phyloP scores from a whole-genome alignment of 53 echinoderm and acorn worm genomes.

The Apostichopus leukothele region DNA sequence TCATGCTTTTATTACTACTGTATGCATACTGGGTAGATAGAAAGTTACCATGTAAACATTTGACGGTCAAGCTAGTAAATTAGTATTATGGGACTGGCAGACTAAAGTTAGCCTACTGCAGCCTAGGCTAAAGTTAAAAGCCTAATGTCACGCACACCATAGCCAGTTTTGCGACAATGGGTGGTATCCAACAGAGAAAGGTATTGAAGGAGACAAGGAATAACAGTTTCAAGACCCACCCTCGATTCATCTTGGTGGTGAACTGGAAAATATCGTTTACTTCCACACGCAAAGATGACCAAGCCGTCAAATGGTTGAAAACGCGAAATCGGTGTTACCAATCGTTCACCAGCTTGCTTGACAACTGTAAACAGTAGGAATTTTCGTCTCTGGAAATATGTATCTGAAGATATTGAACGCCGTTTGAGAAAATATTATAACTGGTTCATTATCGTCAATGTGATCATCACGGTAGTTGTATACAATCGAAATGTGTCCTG shows the following conservation, averaged over 20 bases:
- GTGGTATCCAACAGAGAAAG: background rate
- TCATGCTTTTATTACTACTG: too few species aligned
- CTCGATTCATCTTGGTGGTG: background rate
- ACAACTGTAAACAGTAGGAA: conserved; percentile 24
- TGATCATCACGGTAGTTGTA: background rate
- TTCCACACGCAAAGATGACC: background rate
- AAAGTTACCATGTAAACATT: background rate
- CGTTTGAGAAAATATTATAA: background rate
- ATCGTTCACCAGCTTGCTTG: background rate
- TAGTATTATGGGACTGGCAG: background rate
- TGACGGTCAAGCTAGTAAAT: background rate
- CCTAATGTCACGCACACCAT: background rate
- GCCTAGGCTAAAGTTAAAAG: background rate
- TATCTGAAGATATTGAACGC: background rate
- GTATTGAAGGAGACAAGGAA: background rate
- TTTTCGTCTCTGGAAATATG: background rate
- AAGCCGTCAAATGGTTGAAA: background rate
- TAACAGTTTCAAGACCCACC: background rate
- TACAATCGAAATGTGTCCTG: background rate
- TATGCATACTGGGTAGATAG: too few species aligned
- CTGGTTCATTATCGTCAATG: background rate
- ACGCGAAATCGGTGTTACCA: background rate
- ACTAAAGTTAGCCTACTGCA: background rate
- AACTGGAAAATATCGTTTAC: background rate
- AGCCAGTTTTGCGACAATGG: background rate